Conservation (phyloP, 2,888 invertebrate species). For the Caenorhabditis sinica region DNA sequence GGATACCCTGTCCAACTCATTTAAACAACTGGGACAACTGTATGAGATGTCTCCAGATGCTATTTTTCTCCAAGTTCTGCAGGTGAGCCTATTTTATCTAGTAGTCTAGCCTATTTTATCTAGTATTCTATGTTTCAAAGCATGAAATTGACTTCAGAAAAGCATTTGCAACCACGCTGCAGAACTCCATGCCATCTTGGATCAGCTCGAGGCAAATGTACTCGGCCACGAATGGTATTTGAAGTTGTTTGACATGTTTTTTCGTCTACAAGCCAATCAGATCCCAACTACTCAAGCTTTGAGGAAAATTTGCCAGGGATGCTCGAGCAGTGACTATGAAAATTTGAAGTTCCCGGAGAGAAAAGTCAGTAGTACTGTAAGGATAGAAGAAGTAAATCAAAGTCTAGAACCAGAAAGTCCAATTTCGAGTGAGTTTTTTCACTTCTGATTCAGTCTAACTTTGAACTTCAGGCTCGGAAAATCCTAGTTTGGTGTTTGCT, state of each 20-base stretch:
- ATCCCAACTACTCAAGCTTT: neutral
- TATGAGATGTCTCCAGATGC: neutral
- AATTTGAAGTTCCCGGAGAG: neutral
- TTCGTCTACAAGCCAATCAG: neutral
- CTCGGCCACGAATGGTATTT: neutral
- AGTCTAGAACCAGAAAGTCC: too few relatives aligned
- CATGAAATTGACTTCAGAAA: too few relatives aligned
- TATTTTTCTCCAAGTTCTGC: slow-evolving; percentile 9
- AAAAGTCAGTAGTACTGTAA: neutral
- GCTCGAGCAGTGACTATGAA: too few relatives aligned
- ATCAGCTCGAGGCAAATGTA: neutral
- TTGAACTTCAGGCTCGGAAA: too few relatives aligned
- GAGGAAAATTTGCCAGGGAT: neutral
- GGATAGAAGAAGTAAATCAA: neutral
- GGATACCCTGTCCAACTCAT: neutral
- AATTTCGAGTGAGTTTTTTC: too few relatives aligned
- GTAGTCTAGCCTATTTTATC: neutral
- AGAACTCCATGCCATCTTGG: neutral
- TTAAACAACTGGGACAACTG: neutral
- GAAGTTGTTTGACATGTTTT: neutral
- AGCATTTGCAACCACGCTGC: neutral
- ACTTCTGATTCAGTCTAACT: too few relatives aligned
- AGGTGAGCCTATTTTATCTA: neutral
- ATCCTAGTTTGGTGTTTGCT: too few relatives aligned
- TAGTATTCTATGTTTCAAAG: neutral